A percentile compares a stretch with the other conserved stretches of the same genome.
Conservation (phyloP, 1,140 invertebrate genomes). For the Drosophila pallidifrons region DNA sequence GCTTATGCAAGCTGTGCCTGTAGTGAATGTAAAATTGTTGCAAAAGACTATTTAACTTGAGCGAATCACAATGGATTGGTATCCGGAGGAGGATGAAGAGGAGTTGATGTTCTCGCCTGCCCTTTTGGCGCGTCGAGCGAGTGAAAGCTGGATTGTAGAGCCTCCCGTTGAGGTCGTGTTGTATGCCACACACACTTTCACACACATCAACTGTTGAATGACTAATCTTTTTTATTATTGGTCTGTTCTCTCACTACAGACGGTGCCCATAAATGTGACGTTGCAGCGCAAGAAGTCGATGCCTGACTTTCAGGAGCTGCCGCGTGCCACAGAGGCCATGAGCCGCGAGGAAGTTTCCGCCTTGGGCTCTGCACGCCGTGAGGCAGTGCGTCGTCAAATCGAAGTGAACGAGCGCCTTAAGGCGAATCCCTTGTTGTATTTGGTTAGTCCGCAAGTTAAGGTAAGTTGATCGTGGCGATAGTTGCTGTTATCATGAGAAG, state of each 20-base stretch:
- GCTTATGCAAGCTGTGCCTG: slow-evolving; percentile 61
- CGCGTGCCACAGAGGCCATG: slow-evolving; percentile 91
- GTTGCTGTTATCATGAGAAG: neutral
- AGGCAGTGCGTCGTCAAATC: slow-evolving; percentile 95
- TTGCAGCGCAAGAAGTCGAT: slow-evolving; percentile 97
- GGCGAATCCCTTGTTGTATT: slow-evolving; percentile 96
- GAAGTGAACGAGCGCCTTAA: slow-evolving; percentile 96
- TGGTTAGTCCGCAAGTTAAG: slow-evolving; percentile 98
- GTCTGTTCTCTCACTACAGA: slow-evolving; percentile 85
- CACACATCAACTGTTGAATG: neutral
- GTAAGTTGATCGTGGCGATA: slow-evolving; percentile 87
- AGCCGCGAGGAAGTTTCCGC: slow-evolving; percentile 97
- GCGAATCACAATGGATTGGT: slow-evolving; percentile 86
- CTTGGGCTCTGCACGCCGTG: slow-evolving; percentile 95
- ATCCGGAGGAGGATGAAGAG: slow-evolving; percentile 91
- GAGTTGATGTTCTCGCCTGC: slow-evolving; percentile 94
- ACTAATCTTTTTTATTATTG: neutral
- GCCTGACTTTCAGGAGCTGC: slow-evolving; percentile 95
- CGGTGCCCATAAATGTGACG: slow-evolving; percentile 89
- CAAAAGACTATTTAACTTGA: neutral
- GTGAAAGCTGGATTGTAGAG: slow-evolving; percentile 94
- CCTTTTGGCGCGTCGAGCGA: slow-evolving; percentile 91
- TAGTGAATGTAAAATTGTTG: slow-evolving; percentile 16
- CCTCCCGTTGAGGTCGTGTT: slow-evolving; percentile 90
- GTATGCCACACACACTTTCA: neutral